These are phyloP conservation scores for Aphelocoma californica DNA, from an alignment of 2,797 vertebrate species.

Conservation along the genomic window DNA sequence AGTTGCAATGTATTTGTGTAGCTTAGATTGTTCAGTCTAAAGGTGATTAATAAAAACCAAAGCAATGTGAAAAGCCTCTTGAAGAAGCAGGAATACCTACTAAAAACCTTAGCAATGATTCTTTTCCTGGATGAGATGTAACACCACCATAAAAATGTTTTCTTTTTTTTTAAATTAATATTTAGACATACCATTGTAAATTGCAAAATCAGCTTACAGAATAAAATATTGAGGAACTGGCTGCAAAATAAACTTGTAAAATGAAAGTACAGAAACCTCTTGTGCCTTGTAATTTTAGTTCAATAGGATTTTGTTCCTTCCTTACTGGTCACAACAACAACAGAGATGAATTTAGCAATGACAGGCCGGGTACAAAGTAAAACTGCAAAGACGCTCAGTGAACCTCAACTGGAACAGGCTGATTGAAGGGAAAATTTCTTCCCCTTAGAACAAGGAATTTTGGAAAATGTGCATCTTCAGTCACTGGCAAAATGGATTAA, in stretches of 20 bases:
- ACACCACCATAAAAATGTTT: background rate
- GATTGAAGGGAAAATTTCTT: background rate
- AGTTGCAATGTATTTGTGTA: slow-evolving; percentile 1
- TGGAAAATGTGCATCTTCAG: background rate
- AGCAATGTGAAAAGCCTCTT: slow-evolving; percentile 9
- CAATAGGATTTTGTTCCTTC: background rate
- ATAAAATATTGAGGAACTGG: background rate
- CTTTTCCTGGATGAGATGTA: background rate
- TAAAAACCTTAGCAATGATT: background rate
- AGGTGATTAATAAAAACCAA: slow-evolving; percentile 42
- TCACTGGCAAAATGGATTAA: background rate
- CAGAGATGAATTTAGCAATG: background rate
- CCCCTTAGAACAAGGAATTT: background rate
- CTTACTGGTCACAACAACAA: background rate
- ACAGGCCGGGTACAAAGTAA: background rate
- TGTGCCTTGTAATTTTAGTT: background rate
- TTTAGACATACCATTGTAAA: background rate
- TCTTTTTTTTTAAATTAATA: background rate
- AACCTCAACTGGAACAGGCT: background rate
- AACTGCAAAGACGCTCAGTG: background rate
- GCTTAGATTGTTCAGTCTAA: background rate
- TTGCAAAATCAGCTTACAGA: background rate
- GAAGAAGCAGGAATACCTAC: background rate
- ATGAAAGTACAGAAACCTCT: background rate
- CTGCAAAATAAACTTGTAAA: background rate